A percentile compares a stretch with the other conserved stretches of the same genome.
Evolutionary conservation across 2,113 vertebrate genomes (phyloP).

Genomic region (Grammomys dolichurus): DNA sequence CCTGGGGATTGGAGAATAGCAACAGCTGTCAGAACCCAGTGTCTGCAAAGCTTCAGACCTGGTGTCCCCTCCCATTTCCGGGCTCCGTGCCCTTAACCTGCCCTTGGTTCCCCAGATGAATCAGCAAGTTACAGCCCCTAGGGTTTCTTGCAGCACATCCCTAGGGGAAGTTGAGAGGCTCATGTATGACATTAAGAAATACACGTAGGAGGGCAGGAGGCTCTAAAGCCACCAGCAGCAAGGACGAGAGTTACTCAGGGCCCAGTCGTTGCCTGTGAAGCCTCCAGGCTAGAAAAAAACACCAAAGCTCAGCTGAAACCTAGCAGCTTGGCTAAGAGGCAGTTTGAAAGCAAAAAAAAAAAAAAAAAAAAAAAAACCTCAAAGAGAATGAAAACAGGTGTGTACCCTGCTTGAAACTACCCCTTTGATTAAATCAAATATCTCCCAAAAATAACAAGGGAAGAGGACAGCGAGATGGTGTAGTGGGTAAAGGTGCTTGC

Average conservation of each 20-base stretch:
- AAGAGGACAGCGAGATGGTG: background rate
- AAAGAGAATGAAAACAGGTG: background rate
- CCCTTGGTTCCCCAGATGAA: conserved; percentile 69
- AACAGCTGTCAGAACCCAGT: background rate
- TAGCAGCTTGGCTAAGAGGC: background rate
- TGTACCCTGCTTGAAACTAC: conserved; percentile 8
- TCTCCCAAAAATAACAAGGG: background rate
- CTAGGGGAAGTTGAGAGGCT: conserved; percentile 29
- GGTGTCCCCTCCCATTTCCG: background rate
- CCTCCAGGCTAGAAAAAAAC: background rate
- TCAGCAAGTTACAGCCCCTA: conserved; percentile 61
- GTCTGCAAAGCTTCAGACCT: background rate
- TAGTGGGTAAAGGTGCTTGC: background rate
- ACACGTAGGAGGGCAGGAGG: background rate
- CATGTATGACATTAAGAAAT: conserved; percentile 21
- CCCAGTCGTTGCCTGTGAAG: background rate
- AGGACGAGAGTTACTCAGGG: background rate
- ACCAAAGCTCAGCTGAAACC: background rate
- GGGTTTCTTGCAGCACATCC: conserved; percentile 37
- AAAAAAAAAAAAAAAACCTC: background rate
- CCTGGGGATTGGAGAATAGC: background rate
- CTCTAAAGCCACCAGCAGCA: conserved; percentile 2
- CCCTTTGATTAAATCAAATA: background rate
- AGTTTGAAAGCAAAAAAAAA: background rate
- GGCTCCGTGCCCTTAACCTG: conserved; percentile 57